phyloP scores from a whole-genome alignment of 2,797 vertebrate species.

The Smutsia gigantea region DNA sequence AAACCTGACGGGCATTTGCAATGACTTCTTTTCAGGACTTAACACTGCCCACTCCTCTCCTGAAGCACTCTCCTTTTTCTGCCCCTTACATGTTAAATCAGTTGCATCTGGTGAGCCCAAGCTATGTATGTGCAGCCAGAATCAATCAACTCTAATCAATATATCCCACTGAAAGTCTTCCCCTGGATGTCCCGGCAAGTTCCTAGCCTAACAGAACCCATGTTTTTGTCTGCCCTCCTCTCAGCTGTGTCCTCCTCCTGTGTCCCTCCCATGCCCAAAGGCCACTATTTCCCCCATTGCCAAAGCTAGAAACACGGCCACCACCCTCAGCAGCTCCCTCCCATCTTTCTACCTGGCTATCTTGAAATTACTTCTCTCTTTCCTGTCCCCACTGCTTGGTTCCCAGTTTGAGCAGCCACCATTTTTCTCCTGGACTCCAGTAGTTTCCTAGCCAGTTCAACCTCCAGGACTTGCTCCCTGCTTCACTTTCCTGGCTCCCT shows the following conservation, averaged over 20 bases:
- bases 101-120: neutral
- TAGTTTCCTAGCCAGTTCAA: neutral
- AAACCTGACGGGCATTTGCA: neutral
- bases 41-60: accelerated
- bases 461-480: neutral
- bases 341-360: no score
- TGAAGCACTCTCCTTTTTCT: neutral
- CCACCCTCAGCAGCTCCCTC: accelerated
- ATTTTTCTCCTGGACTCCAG: neutral
- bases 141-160: neutral
- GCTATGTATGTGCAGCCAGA: neutral
- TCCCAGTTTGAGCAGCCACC: no score
- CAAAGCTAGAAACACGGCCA: neutral
- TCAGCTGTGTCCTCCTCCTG: no score
- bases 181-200: neutral
- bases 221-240: neutral
- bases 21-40: neutral
- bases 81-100: neutral
- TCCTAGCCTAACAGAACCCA: accelerated
- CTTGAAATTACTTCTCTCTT: no score
- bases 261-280: neutral
- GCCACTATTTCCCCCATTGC: neutral
- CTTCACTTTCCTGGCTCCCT: neutral
- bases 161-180: no score
- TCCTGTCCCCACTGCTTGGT: accelerated